These are phyloP conservation scores for Microchirus variegatus DNA, from an alignment of 2,797 vertebrate genomes.

Conservation along the genomic window DNA sequence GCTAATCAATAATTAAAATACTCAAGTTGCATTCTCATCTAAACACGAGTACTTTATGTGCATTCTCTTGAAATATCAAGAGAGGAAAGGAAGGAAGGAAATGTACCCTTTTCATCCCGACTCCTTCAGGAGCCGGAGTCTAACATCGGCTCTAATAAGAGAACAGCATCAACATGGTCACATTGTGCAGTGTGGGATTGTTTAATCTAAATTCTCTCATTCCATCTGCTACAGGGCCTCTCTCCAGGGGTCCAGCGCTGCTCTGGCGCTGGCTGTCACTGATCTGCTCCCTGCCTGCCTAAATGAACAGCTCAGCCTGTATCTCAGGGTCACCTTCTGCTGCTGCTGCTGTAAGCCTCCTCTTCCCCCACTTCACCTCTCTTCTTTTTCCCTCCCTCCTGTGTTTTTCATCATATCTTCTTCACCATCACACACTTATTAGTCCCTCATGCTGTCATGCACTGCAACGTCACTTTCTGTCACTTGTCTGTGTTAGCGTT, in stretches of 20 bases:
- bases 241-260: slow-evolving; percentile 71
- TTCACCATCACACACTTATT: slow-evolving; percentile 24
- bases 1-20: too few relatives aligned
- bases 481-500: not conserved
- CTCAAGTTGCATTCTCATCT: too few relatives aligned
- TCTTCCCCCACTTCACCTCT: slow-evolving; percentile 11
- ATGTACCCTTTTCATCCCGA: not conserved
- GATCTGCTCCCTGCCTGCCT: slow-evolving; percentile 66
- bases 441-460: slow-evolving; percentile 2
- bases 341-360: slow-evolving; percentile 34
- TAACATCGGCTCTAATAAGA: slow-evolving; percentile 37
- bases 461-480: not conserved
- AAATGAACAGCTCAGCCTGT: slow-evolving; percentile 67
- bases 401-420: slow-evolving; percentile 26
- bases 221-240: slow-evolving; percentile 69
- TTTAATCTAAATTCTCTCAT: slow-evolving; percentile 72
- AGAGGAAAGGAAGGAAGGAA: slow-evolving; percentile 1
- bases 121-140: slow-evolving; percentile 28
- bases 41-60: too few relatives aligned
- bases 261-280: slow-evolving; percentile 68
- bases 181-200: slow-evolving; percentile 55
- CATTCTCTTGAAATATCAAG: not conserved
- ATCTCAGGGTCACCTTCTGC: slow-evolving; percentile 79
- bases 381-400: slow-evolving; percentile 1
- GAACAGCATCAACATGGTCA: slow-evolving; percentile 44